Evolutionary conservation across 2,888 invertebrate genomes (phyloP).

Genomic region (Actias luna): DNA sequence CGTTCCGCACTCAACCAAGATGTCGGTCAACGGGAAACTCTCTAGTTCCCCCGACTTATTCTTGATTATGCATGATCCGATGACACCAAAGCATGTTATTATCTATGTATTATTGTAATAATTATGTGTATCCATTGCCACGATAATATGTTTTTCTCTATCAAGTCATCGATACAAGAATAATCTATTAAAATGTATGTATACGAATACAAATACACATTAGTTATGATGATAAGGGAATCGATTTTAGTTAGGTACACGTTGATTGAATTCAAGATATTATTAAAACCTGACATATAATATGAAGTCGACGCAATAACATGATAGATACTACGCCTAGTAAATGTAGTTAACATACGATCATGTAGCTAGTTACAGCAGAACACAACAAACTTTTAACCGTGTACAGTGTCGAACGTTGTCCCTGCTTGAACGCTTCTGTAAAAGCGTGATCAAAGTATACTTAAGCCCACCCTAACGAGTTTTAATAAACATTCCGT

Average conservation of each 20-base stretch:
- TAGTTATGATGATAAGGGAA: slow-evolving; percentile 27
- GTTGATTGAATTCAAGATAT: slow-evolving; percentile 31
- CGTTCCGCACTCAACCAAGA: slow-evolving; percentile 53
- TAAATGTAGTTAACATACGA: slow-evolving; percentile 50
- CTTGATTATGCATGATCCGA: slow-evolving; percentile 63
- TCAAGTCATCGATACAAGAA: slow-evolving; percentile 34
- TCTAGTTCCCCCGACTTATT: slow-evolving; percentile 52
- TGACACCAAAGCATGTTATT: slow-evolving; percentile 60
- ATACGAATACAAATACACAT: slow-evolving; percentile 35
- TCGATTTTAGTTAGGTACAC: slow-evolving; percentile 18
- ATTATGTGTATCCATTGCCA: slow-evolving; percentile 46
- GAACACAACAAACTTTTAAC: slow-evolving; percentile 54
- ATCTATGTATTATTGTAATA: slow-evolving; percentile 35
- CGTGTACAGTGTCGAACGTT: slow-evolving; percentile 51
- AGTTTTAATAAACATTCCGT: slow-evolving; percentile 39
- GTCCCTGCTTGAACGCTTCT: slow-evolving; percentile 48
- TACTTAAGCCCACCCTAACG: slow-evolving; percentile 48
- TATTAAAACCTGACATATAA: slow-evolving; percentile 23
- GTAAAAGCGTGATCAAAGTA: slow-evolving; percentile 48
- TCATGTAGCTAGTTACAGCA: slow-evolving; percentile 44
- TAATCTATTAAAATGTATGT: slow-evolving; percentile 33
- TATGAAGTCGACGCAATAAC: slow-evolving; percentile 17
- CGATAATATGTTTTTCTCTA: slow-evolving; percentile 49
- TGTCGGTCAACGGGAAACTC: slow-evolving; percentile 68
- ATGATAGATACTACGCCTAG: slow-evolving; percentile 30